Conservation (phyloP, 2,113 vertebrate genomes). For the Tupaia chinensis region DNA sequence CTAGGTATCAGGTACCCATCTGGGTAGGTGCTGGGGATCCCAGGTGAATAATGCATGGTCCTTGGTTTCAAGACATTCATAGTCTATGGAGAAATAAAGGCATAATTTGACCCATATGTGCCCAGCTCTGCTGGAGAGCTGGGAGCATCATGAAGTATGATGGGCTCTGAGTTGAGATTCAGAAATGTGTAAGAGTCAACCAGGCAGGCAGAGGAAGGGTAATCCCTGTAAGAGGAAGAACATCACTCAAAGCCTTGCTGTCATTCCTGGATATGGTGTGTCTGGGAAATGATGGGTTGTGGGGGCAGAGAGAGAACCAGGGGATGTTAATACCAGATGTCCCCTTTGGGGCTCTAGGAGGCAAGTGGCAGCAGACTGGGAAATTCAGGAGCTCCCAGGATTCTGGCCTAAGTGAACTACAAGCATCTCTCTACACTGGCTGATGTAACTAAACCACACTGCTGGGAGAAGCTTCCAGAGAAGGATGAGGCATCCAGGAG, state of each 20-base stretch:
- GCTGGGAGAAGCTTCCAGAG: not conserved
- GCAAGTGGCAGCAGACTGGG: not conserved
- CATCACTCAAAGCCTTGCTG: not conserved
- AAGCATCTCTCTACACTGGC: too few species aligned
- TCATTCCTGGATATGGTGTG: not conserved
- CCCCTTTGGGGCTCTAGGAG: not conserved
- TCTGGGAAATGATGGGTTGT: not conserved
- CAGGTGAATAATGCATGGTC: not conserved
- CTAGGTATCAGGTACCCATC: not conserved
- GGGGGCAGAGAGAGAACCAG: not conserved
- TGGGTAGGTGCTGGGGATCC: not conserved
- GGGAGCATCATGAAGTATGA: rapidly evolving
- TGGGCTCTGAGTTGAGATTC: not conserved
- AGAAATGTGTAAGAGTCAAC: not conserved
- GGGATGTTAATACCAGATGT: not conserved
- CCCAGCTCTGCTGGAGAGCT: not conserved
- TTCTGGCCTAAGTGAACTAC: not conserved
- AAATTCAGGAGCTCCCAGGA: not conserved
- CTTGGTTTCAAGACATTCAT: not conserved
- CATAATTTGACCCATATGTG: rapidly evolving
- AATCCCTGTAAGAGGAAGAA: not conserved
- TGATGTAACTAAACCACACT: not conserved
- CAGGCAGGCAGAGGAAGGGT: not conserved
- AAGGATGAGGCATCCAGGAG: not conserved
- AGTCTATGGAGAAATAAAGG: not conserved